Evolutionary conservation across 2,888 invertebrate genomes (phyloP), one percentile per base, ranked within the genome.

Genomic region (Gandaritis pyraliata): DNA sequence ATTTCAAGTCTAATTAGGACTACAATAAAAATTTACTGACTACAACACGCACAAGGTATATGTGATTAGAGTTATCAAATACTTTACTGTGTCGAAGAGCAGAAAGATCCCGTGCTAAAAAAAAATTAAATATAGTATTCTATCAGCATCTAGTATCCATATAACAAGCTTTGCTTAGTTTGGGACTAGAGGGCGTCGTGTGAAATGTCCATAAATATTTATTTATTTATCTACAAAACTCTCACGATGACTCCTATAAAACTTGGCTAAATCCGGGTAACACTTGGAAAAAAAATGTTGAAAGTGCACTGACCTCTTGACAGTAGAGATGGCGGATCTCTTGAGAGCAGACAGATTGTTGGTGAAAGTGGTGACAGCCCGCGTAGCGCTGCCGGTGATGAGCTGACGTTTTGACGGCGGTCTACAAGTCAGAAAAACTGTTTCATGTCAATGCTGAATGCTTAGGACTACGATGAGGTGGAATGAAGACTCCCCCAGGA

Each of bases 341-440:
- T 89, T 92, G 47, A 89, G 71, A 8, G 90, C 88, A 0, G 91
- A 88, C 15, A 85, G 60, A 66, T 90, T 90, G 70, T 75, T 81
- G 18, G 82, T 68, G 58, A 85, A 53, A 0, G 81, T 76, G 13
- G 80, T 70, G 51, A 85, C 80, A 0, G 90, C 90, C 59, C 87
- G 89, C 11, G 75, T 85, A 0, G 91, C 91, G 71, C 91, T 91
- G 68, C 86, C 84, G 5, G 89, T 90, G 60, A 90, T 82, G 49
- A 90, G 81, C 70, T 85, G 88, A 0, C 91, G 82, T 70, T 91
- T 92, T 51, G 80, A 64, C 51, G 88, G 85, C 41, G 82, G 85
- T 74, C 91, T 90, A 75, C 18, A 66, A 75, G 46, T 73, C 39
- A 61, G 70, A 70, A 61, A 70, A 64, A 61, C 84, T 85, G 73